Evolutionary conservation across 2,797 vertebrate species (phyloP).

Genomic region (Aplochiton taeniatus): DNA sequence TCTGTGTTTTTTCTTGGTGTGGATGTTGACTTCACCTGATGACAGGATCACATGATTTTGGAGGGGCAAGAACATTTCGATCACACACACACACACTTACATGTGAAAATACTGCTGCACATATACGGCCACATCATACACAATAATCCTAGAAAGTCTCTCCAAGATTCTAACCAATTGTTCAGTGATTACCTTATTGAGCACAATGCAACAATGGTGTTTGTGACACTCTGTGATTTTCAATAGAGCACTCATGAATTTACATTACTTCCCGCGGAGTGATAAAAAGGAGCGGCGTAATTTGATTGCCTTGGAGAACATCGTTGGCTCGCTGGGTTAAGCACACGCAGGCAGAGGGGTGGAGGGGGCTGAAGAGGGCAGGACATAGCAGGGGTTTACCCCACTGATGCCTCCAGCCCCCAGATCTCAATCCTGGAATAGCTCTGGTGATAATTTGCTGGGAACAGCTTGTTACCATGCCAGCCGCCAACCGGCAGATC

Average conservation of each 20-base stretch:
- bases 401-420: conserved; percentile 35
- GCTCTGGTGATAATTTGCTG: conserved; percentile 25
- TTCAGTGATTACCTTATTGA: conserved; percentile 24
- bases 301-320: conserved; percentile 35
- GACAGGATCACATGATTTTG: no score
- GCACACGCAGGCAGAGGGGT: no score
- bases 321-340: conserved; percentile 12
- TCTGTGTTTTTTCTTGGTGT: neutral
- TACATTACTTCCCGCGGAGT: conserved; percentile 32
- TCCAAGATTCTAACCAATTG: neutral
- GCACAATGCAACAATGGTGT: conserved; percentile 16
- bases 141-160: neutral
- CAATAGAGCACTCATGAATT: conserved; percentile 40
- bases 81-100: neutral
- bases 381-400: conserved; percentile 24
- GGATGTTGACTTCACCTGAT: no score
- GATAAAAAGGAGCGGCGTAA: conserved; percentile 21
- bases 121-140: neutral
- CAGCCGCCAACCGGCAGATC: conserved; percentile 39
- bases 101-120: neutral
- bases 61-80: no score
- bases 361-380: neutral
- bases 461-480: conserved; percentile 30
- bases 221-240: conserved; percentile 24
- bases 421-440: conserved; percentile 26